Conservation (phyloP, 1,140 invertebrate species). For the Plectrocnemia conspersa region DNA sequence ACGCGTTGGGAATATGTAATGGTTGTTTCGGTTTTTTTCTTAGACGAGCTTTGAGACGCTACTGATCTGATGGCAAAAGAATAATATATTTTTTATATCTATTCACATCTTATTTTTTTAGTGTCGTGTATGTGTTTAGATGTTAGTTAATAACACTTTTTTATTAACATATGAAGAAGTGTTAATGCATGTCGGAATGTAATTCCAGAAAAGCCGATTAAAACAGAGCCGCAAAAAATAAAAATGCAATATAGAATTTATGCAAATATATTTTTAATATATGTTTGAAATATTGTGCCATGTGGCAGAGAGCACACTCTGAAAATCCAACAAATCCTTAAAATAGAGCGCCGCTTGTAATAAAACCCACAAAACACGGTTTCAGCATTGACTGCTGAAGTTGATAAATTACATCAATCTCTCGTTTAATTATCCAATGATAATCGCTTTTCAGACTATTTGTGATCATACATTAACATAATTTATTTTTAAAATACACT, state of each 20-base stretch:
- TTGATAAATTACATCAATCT: constrained; percentile 12
- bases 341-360: constrained; percentile 8
- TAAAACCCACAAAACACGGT: constrained; percentile 4
- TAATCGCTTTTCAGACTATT: neutral
- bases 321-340: neutral
- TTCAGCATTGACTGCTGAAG: constrained; percentile 8
- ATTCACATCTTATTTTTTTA: no score
- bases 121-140: no score
- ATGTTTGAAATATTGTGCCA: neutral
- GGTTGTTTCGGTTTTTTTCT: constrained; percentile 20
- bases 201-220: neutral
- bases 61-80: no score
- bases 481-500: no score
- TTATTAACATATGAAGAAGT: no score
- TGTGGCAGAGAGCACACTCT: neutral
- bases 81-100: no score
- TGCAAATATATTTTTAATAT: constrained; percentile 1
- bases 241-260: no score
- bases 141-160: no score
- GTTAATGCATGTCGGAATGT: no score
- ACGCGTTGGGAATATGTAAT: constrained; percentile 27
- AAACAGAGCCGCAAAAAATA: no score
- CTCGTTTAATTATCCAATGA: constrained; percentile 7
- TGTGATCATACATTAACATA: no score
- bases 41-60: no score